These are phyloP conservation scores for Hedya salicella DNA, from an alignment of 2,888 invertebrate species.

Conservation along the genomic window DNA sequence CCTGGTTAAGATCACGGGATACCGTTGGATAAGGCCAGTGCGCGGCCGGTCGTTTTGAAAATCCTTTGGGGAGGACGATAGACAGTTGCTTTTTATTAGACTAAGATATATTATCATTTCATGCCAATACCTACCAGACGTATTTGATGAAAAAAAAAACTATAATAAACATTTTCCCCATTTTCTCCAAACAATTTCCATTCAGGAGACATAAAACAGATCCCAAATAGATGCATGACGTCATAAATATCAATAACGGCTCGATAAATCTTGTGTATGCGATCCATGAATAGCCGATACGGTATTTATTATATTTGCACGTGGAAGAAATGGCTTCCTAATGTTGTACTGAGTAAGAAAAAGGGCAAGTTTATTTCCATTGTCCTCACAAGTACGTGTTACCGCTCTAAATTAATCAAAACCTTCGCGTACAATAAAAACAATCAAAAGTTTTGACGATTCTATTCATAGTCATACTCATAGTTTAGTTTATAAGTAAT, in stretches of 20 bases:
- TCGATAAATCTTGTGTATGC: constrained; percentile 6
- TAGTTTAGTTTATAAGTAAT: too few relatives aligned
- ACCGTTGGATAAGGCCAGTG: too few relatives aligned
- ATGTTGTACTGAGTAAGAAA: not conserved
- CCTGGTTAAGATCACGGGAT: too few relatives aligned
- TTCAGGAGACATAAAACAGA: constrained; percentile 26
- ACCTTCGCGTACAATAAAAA: too few relatives aligned
- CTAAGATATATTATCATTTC: not conserved
- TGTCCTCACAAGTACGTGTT: too few relatives aligned
- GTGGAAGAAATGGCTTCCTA: not conserved
- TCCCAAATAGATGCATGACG: constrained; percentile 23
- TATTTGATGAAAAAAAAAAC: not conserved
- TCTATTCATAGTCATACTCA: too few relatives aligned
- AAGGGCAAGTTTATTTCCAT: too few relatives aligned
- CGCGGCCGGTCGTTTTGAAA: too few relatives aligned
- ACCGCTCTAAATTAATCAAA: too few relatives aligned
- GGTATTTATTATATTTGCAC: not conserved
- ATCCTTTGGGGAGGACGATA: too few relatives aligned
- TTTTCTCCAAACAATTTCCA: constrained; percentile 17
- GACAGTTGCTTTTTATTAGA: too few relatives aligned
- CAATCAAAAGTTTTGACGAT: too few relatives aligned
- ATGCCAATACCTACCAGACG: not conserved
- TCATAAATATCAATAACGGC: constrained; percentile 35
- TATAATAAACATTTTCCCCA: constrained; percentile 2
- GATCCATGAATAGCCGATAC: not conserved